Evolutionary conservation across 2,888 invertebrate genomes (phyloP), one percentile per base, ranked within the genome.

Genomic region (Caenorhabditis zanzibari): DNA sequence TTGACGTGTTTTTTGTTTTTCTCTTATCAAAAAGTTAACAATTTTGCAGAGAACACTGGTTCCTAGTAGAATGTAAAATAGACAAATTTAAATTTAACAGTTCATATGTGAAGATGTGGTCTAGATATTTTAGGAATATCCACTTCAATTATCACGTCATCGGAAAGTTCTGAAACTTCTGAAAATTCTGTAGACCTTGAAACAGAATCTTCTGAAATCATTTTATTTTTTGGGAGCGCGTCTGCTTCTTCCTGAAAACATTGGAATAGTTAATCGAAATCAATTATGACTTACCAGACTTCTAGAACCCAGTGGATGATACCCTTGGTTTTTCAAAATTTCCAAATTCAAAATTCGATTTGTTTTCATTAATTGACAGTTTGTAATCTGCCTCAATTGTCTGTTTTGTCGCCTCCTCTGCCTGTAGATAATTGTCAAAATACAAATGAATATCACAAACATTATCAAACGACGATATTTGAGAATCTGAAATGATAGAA

Each of bases 391-490:
- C 16, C n/a, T 26, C 14, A 26, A 12, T 54, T 5, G 35, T 24
- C 2, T 41, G n/a, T 38, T 24, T 26, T 56, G 52, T 38, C 24
- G 52, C n/a, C 49, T 52, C 10, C 52, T 69, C 26, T 32, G 35
- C 38, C 68, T 56, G 56, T 44, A 71, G 6, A 59, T 44, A 10
- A 56, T 0, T n/a, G 22, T 19, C 12, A 59, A 32, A 44, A 71
- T 71, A 0, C 32, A 10, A 5, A 59, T 2, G 28, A 58, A 44
- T n/a, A 47, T 19, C 7, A 71, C 19, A 28, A 71, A 12, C 26
- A 71, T 56, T 2, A 71, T 59, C 22, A 32, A n/a, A 14, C 59
- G 71, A 59, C 71, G 71, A 26, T 59, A 32, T 47, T 71, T 41
- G 9, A 56, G 12, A 7, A 56, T 16, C 49, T 54, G 32, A 69